These are phyloP conservation scores for Laterallus jamaicensis DNA, from an alignment of 2,113 vertebrate genomes.

Conservation along the genomic window DNA sequence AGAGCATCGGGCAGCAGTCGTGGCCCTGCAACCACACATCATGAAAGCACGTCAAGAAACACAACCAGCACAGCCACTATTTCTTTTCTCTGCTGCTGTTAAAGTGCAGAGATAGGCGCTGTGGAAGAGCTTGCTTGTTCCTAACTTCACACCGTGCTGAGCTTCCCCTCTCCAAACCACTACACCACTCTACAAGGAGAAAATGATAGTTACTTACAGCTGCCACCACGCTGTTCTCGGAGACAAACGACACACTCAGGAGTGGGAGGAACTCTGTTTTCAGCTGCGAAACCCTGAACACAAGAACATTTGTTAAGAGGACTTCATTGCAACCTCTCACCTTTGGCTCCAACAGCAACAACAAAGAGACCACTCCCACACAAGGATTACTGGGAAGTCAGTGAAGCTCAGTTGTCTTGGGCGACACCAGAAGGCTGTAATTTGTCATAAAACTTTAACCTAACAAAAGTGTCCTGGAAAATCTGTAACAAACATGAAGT, in stretches of 20 bases:
- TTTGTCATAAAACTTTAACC: neutral
- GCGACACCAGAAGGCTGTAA: neutral
- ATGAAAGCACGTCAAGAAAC: neutral
- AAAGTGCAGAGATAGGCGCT: neutral
- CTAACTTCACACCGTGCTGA: neutral
- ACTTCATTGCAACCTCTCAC: neutral
- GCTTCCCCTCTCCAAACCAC: neutral
- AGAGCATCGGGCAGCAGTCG: constrained; percentile 98
- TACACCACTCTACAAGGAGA: neutral
- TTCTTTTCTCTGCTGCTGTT: neutral
- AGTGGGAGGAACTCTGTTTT: constrained; percentile 98
- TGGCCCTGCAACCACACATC: constrained; percentile 83
- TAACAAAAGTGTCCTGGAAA: neutral
- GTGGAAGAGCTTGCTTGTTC: neutral
- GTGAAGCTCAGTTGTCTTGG: neutral
- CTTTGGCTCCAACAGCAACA: neutral
- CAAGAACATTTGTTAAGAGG: constrained; percentile 61
- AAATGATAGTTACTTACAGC: constrained; percentile 83
- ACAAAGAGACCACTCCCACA: neutral
- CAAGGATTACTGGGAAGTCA: neutral
- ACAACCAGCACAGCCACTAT: neutral
- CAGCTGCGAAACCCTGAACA: constrained; percentile 90
- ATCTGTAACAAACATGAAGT: neutral
- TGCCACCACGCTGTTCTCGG: constrained; percentile 95
- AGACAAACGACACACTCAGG: constrained; percentile 94